These are phyloP conservation scores for Heliothis subflexa DNA, from an alignment of 1,140 invertebrate species.

Conservation along the genomic window DNA sequence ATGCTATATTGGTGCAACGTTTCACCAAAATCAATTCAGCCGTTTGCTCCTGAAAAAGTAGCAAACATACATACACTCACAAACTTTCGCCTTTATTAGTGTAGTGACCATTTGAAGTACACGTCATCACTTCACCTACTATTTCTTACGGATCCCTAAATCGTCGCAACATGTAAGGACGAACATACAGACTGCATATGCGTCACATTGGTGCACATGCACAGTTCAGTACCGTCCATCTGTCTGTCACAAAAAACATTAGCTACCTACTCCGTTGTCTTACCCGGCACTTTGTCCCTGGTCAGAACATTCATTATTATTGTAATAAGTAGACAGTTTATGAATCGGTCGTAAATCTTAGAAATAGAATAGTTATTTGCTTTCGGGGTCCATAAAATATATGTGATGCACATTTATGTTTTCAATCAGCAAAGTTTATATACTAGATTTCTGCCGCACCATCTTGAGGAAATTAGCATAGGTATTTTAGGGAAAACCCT, in stretches of 20 bases:
- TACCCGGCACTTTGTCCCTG: not conserved
- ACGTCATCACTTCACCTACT: too few species aligned
- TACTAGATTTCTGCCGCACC: too few species aligned
- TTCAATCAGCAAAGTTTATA: too few species aligned
- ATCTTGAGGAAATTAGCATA: too few species aligned
- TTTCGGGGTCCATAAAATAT: not conserved
- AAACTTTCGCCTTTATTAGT: too few species aligned
- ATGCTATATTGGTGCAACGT: too few species aligned
- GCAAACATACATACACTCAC: too few species aligned
- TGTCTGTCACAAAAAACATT: constrained; percentile 67
- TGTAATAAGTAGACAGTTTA: not conserved
- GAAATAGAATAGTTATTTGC: not conserved
- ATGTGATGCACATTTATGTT: not conserved
- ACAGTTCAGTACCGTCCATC: constrained; percentile 36
- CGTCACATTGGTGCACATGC: constrained; percentile 68
- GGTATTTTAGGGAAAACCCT: too few species aligned
- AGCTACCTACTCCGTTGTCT: constrained; percentile 48
- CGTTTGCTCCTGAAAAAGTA: too few species aligned
- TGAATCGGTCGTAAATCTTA: not conserved
- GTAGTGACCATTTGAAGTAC: too few species aligned
- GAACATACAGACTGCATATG: constrained; percentile 57
- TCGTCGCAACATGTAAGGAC: not conserved
- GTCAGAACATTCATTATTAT: constrained; percentile 4
- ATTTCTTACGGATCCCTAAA: constrained; percentile 11
- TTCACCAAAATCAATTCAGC: too few species aligned